Base-by-base conservation (phyloP, 2,888 invertebrate species). In the Lottia gigantea region DNA sequence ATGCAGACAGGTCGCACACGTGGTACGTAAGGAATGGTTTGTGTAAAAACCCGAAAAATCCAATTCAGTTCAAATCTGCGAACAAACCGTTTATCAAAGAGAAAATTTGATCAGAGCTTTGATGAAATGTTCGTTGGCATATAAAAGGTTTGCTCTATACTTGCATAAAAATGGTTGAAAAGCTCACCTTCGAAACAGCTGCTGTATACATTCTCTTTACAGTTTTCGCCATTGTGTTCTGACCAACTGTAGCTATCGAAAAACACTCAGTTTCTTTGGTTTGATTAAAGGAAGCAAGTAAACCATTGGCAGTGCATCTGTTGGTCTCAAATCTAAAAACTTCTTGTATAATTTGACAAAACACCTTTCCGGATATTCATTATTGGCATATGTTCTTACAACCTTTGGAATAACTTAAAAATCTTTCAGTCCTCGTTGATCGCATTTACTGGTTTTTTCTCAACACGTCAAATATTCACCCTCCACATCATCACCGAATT, bases 1-100 rank as follows among this genome's bases (percentile, higher is more conserved):
- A 45, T 64, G 45, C 25, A 31, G 31, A 45, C 64, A 14, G 16
- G 26, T 64, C 25, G 23, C 64, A n/a, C n/a, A 64, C 15, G 64
- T 31, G 16, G 64, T 40, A 31, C 64, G 64, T 45, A 64, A 64
- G 11, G 64, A 64, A 45, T 64, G 64, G 64, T 31, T 64, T 1
- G 64, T 31, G 64, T 16, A 64, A 64, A 64, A 64, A 7, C 45
- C 8, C 12, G 40, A 64, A 25, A 11, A n/a, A n/a, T n/a, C n/a
- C n/a, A n/a, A n/a, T n/a, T n/a, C n/a, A n/a, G n/a, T n/a, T n/a
- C n/a, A n/a, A n/a, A n/a, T n/a, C n/a, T n/a, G n/a, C n/a, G n/a
- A n/a, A n/a, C n/a, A n/a, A n/a, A n/a, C n/a, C n/a, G n/a, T n/a
- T n/a, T n/a, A n/a, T n/a, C n/a, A n/a, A n/a, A n/a, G n/a, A n/a